Evolutionary conservation across 2,797 vertebrate genomes (phyloP).

Genomic region (Silurus aristotelis): DNA sequence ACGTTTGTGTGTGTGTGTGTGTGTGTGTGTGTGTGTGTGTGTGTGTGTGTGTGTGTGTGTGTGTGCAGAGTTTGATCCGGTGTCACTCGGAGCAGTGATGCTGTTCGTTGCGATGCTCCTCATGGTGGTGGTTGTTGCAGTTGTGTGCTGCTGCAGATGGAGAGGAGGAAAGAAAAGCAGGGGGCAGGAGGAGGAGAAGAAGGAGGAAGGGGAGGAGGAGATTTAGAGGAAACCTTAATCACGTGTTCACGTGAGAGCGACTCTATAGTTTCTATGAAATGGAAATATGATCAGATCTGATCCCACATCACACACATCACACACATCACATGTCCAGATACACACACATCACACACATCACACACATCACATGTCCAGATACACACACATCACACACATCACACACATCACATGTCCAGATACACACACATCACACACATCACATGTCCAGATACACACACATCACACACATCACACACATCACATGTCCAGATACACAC

Average conservation of each 20-base stretch:
- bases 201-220: slow-evolving; percentile 25
- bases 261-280: slow-evolving; percentile 75
- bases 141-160: slow-evolving; percentile 74
- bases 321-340: not conserved
- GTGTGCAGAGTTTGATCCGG: slow-evolving; percentile 70
- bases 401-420: too few relatives aligned
- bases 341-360: not conserved
- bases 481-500: too few relatives aligned
- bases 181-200: not conserved
- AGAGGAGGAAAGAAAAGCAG: slow-evolving; percentile 55
- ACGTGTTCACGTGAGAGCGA: not conserved
- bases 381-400: too few relatives aligned
- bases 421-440: too few relatives aligned
- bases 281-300: slow-evolving; percentile 29
- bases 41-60: not conserved
- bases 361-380: too few relatives aligned
- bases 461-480: too few relatives aligned
- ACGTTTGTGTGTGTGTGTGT: too few relatives aligned
- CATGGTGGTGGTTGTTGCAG: slow-evolving; percentile 64
- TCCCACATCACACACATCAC: slow-evolving; percentile 22
- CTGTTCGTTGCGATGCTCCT: slow-evolving; percentile 66
- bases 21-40: not conserved
- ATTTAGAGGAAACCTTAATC: slow-evolving; percentile 48
- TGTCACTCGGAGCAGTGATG: slow-evolving; percentile 68
- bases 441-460: too few relatives aligned